Base-by-base conservation (phyloP, 2,888 invertebrate species). In the Polyommatus icarus region DNA sequence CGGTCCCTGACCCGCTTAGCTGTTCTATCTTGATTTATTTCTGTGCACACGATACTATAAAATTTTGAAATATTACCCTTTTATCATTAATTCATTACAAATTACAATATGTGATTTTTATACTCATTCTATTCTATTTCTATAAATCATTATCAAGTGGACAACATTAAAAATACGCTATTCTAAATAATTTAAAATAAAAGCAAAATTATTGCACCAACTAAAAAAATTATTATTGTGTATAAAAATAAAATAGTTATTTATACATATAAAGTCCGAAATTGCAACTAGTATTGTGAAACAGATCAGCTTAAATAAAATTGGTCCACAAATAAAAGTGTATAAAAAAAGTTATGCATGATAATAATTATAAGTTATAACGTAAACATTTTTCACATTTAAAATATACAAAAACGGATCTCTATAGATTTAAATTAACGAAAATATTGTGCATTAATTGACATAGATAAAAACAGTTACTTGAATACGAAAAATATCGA, bases 141-240 rank as follows among this genome's bases (percentile, higher is more conserved):
- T 57, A 57, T n/a, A 54, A 15, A 54, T 5, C 15, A 54, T 32
- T 32, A 32, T 54, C 57, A 57, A n/a, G 18, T 3, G n/a, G n/a
- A 57, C 18, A 36, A 5, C 5, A 36, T 36, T 36, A 36, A n/a
- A n/a, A 18, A 57, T 24, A 24, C n/a, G n/a, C 57, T 6, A 5
- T 57, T n/a, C 57, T 57, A 57, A n/a, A 7, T n/a, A n/a, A 7
- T n/a, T n/a, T 7, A n/a, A 57, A 57, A n/a, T n/a, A 57, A 57
- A 57, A 57, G 57, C 57, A 57, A 57, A 57, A n/a, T 57, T 57
- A n/a, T n/a, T 57, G 57, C 57, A 57, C 57, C 57, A 57, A 18
- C 57, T 18, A 18, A 5, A 36, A 1, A 0, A 36, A 8, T 8
- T 18, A 54, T 8, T 54, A 54, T 54, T 54, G 54, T 54, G 54